phyloP scores from a whole-genome alignment of 2,113 vertebrate genomes.

The Halcyon malimbica region DNA sequence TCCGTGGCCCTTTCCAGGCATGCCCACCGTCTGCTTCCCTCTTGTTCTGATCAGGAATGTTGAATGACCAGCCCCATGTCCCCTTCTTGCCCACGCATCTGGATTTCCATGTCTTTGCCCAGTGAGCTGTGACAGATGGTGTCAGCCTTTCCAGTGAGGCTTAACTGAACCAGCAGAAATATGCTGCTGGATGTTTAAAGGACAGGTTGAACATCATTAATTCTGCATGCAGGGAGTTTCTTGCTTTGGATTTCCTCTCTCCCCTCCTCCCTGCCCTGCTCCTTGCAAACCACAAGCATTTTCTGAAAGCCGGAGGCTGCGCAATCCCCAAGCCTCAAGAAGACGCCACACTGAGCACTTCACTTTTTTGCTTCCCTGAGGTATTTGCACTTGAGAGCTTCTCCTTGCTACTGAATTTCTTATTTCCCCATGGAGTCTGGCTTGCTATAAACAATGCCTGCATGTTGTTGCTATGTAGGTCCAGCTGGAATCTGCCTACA shows the following conservation, averaged over 20 bases:
- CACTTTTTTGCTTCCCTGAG: conserved; percentile 49
- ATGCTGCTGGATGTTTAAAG: conserved; percentile 11
- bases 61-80: too few relatives aligned
- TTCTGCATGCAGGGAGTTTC: neutral
- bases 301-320: conserved; percentile 4
- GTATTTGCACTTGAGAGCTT: conserved; percentile 60
- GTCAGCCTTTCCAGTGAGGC: neutral
- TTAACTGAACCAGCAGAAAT: conserved; percentile 11
- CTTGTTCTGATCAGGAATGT: neutral
- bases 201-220: conserved; percentile 8
- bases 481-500: conserved; percentile 68
- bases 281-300: neutral
- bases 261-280: neutral
- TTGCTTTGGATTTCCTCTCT: neutral
- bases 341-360: neutral
- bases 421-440: conserved; percentile 66
- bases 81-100: neutral
- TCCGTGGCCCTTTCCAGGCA: neutral
- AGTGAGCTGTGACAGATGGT: neutral
- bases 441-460: conserved; percentile 70
- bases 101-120: neutral
- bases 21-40: neutral
- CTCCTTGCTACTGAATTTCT: conserved; percentile 56
- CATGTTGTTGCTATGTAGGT: conserved; percentile 61
- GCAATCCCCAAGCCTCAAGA: neutral